Percentiles rank a stretch among this genome's conserved stretches.
These are phyloP conservation scores for Netelia virgata DNA, from an alignment of 2,888 invertebrate genomes.

Conservation along the genomic window DNA sequence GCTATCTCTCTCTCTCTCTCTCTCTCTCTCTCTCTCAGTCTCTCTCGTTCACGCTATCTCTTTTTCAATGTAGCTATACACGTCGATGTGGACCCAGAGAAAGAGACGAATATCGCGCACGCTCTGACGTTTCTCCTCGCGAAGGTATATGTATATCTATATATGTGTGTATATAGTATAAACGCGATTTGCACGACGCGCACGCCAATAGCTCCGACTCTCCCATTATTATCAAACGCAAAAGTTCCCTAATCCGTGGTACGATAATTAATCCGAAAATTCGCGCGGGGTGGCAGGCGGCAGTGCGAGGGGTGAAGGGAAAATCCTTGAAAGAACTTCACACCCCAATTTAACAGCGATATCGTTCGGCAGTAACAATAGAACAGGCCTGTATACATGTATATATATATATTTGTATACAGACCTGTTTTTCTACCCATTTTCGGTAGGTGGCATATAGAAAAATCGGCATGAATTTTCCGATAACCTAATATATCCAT, in stretches of 20 bases:
- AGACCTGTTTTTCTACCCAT: not conserved
- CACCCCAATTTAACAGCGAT: slow-evolving; percentile 57
- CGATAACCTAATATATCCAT: too few relatives aligned
- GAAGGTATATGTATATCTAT: not conserved
- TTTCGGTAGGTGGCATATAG: too few relatives aligned
- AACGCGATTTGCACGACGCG: slow-evolving; percentile 34
- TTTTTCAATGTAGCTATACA: slow-evolving; percentile 47
- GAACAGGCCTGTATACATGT: slow-evolving; percentile 11
- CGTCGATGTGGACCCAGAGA: slow-evolving; percentile 40
- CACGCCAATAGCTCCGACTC: slow-evolving; percentile 37
- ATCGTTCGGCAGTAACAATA: slow-evolving; percentile 50
- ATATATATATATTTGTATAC: not conserved
- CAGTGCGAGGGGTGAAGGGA: not conserved
- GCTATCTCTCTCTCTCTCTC: slow-evolving; percentile 71
- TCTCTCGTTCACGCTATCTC: slow-evolving; percentile 58
- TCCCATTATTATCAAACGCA: slow-evolving; percentile 61
- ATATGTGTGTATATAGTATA: slow-evolving; percentile 6
- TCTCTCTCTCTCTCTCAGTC: not conserved
- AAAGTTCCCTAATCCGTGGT: slow-evolving; percentile 64
- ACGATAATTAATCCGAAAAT: slow-evolving; percentile 65
- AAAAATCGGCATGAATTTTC: too few relatives aligned
- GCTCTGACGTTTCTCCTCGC: slow-evolving; percentile 42
- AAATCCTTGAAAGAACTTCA: slow-evolving; percentile 53
- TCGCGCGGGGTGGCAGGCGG: not conserved
- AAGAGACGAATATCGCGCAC: slow-evolving; percentile 34